phyloP scores from a whole-genome alignment of 2,113 vertebrate genomes.

The Eira barbara region DNA sequence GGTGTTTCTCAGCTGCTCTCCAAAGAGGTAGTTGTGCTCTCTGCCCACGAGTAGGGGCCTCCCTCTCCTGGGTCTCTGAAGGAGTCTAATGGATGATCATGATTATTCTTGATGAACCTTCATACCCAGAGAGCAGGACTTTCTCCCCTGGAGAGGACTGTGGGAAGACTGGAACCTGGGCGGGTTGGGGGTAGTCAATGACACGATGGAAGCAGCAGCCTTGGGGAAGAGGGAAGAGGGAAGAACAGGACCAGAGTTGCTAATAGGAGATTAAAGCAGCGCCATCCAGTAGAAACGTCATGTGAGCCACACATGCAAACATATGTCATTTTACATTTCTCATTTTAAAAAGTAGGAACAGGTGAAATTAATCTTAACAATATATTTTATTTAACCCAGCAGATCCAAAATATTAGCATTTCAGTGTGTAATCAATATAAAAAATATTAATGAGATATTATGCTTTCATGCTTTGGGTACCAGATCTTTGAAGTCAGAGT shows the following conservation, averaged over 20 bases:
- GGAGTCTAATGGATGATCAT: not conserved
- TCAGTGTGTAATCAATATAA: not conserved
- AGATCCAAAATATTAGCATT: not conserved
- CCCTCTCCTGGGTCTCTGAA: not conserved
- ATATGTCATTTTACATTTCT: not conserved
- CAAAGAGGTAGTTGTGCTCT: not conserved
- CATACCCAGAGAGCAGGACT: not conserved
- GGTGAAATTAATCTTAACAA: not conserved
- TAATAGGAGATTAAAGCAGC: not conserved
- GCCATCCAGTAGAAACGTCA: not conserved
- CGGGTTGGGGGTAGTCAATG: too few relatives aligned
- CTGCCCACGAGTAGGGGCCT: not conserved
- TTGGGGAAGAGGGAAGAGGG: not conserved
- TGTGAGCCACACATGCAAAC: not conserved
- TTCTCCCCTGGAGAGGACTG: not conserved
- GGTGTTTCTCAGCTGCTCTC: not conserved
- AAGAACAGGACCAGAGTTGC: not conserved
- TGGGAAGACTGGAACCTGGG: not conserved
- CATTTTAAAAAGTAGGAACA: not conserved
- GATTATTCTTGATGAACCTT: not conserved
- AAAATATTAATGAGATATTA: not conserved
- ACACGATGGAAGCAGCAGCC: rapidly evolving
- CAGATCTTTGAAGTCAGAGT: not conserved
- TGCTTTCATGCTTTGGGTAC: not conserved
- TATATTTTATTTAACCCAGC: not conserved